phyloP scores from a whole-genome alignment of 2,797 vertebrate species.

The Macroramphosus scolopax region DNA sequence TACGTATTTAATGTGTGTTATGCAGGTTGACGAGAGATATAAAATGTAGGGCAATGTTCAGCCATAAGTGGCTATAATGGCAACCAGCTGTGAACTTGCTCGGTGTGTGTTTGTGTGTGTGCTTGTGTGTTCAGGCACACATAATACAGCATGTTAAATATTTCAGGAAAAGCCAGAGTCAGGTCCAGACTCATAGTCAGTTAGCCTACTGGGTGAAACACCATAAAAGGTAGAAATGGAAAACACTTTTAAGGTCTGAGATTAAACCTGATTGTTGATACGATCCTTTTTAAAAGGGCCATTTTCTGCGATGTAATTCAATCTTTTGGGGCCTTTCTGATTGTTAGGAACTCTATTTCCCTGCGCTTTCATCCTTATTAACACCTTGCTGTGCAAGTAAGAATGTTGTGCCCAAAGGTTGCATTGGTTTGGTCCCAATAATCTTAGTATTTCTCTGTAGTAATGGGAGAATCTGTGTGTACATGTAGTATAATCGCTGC shows the following conservation, averaged over 20 bases:
- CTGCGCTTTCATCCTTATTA: too few relatives aligned
- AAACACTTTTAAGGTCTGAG: slow-evolving; percentile 6
- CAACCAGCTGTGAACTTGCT: slow-evolving; percentile 73
- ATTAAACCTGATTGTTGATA: slow-evolving; percentile 38
- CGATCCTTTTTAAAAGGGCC: slow-evolving; percentile 29
- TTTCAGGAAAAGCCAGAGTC: slow-evolving; percentile 58
- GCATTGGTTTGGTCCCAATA: too few relatives aligned
- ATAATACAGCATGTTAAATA: slow-evolving; percentile 35
- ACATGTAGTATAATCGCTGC: slow-evolving; percentile 10
- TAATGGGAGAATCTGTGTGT: slow-evolving; percentile 1
- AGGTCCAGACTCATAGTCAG: slow-evolving; percentile 46
- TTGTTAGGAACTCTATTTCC: slow-evolving; percentile 26
- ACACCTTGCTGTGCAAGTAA: too few relatives aligned
- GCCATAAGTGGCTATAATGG: slow-evolving; percentile 71
- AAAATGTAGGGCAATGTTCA: slow-evolving; percentile 59
- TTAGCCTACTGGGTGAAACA: slow-evolving; percentile 39
- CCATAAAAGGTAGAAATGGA: slow-evolving; percentile 69
- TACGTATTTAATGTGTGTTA: slow-evolving; percentile 29
- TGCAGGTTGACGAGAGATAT: slow-evolving; percentile 60
- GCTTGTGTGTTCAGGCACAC: slow-evolving; percentile 1
- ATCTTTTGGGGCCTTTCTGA: slow-evolving; percentile 33
- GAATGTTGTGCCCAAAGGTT: slow-evolving; percentile 49
- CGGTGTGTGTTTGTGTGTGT: slow-evolving; percentile 10
- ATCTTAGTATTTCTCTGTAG: too few relatives aligned
- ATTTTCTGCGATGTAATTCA: slow-evolving; percentile 27